phyloP scores from a whole-genome alignment of 2,113 vertebrate species.

The Fulica atra region DNA sequence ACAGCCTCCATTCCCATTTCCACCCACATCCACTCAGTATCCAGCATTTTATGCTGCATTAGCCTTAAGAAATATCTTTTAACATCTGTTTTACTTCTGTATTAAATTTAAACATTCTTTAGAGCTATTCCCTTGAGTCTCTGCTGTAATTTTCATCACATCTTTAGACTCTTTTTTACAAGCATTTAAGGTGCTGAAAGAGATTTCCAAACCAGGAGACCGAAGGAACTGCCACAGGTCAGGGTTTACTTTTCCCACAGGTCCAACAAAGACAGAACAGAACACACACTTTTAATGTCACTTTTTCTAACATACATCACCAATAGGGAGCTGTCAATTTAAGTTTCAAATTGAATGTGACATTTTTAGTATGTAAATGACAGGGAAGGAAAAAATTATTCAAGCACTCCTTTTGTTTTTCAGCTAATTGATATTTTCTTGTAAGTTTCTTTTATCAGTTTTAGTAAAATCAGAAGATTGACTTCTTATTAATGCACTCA shows the following conservation, averaged over 20 bases:
- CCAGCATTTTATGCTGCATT: background rate
- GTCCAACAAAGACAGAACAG: background rate
- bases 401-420: background rate
- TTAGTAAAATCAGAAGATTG: background rate
- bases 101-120: constrained; percentile 57
- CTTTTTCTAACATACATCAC: background rate
- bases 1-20: background rate
- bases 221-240: constrained; percentile 19
- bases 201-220: background rate
- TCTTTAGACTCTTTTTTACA: background rate
- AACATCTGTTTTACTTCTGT: constrained; percentile 58
- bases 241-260: background rate
- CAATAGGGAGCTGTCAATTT: background rate
- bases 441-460: background rate
- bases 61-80: constrained; percentile 47
- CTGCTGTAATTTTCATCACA: constrained; percentile 43
- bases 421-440: background rate
- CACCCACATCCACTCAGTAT: background rate
- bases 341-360: background rate
- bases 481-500: background rate
- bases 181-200: background rate
- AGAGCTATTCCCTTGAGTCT: background rate
- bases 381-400: background rate
- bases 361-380: background rate
- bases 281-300: background rate